Evolutionary conservation across 2,113 vertebrate genomes (phyloP).

Genomic region (Chionis minor): DNA sequence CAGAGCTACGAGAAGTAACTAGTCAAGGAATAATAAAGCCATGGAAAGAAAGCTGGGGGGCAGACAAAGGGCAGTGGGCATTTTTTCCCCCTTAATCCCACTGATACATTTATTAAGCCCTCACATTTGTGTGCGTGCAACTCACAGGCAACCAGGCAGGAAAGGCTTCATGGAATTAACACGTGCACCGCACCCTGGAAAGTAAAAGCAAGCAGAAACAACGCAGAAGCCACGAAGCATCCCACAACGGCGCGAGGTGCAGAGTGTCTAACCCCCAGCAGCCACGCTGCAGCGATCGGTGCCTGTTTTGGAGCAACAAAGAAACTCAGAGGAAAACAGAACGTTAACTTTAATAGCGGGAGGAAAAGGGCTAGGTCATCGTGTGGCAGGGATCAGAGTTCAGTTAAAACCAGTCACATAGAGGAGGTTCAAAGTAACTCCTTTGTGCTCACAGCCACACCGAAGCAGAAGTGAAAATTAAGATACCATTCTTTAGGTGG

Average conservation of each 20-base stretch:
- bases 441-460: background rate
- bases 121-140: background rate
- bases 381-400: background rate
- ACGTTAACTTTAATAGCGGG: background rate
- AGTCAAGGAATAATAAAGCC: constrained; percentile 11
- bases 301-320: background rate
- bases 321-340: background rate
- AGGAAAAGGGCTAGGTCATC: background rate
- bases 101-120: constrained; percentile 3
- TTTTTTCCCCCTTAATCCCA: background rate
- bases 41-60: background rate
- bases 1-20: constrained; percentile 8
- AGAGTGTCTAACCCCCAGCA: background rate
- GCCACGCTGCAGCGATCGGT: background rate
- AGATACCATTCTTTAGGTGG: background rate
- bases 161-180: background rate
- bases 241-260: fast-evolving
- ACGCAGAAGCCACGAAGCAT: background rate
- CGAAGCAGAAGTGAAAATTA: constrained; percentile 29
- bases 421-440: constrained; percentile 28
- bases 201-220: background rate
- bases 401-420: background rate
- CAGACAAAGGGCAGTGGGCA: background rate
- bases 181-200: background rate
- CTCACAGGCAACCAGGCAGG: background rate